Evolutionary conservation across 2,797 vertebrate species (phyloP).

Genomic region (Lutjanus argentimaculatus): DNA sequence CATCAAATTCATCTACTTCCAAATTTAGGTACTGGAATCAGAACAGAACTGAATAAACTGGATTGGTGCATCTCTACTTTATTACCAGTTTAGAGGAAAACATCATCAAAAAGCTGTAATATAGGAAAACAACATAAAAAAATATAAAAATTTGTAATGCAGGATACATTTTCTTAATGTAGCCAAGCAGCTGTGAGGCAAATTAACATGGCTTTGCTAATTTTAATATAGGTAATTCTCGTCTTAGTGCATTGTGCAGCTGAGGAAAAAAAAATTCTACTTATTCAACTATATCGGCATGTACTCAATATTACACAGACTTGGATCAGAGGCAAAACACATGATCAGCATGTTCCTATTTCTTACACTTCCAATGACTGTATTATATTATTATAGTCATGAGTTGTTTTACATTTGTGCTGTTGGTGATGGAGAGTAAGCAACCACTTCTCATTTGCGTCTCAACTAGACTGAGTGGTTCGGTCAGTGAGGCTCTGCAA

Average conservation of each 20-base stretch:
- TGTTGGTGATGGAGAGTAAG: slow-evolving; percentile 39
- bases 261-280: neutral
- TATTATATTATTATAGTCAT: neutral
- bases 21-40: too few species aligned
- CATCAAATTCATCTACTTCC: too few species aligned
- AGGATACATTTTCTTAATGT: neutral
- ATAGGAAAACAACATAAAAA: too few species aligned
- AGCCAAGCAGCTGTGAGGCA: neutral
- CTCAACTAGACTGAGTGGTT: slow-evolving; percentile 53
- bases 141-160: neutral
- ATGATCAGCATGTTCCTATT: neutral
- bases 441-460: slow-evolving; percentile 55
- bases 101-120: too few species aligned
- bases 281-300: neutral
- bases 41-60: too few species aligned
- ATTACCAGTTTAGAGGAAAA: too few species aligned
- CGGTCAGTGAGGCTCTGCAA: slow-evolving; percentile 64
- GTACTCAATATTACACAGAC: neutral
- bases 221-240: slow-evolving; percentile 1
- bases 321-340: neutral
- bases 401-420: slow-evolving; percentile 9
- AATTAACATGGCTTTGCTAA: neutral
- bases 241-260: neutral
- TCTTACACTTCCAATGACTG: neutral
- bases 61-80: too few species aligned